Base-by-base conservation (phyloP, 2,113 vertebrate species). In the Corythoichthys haematopterus region DNA sequence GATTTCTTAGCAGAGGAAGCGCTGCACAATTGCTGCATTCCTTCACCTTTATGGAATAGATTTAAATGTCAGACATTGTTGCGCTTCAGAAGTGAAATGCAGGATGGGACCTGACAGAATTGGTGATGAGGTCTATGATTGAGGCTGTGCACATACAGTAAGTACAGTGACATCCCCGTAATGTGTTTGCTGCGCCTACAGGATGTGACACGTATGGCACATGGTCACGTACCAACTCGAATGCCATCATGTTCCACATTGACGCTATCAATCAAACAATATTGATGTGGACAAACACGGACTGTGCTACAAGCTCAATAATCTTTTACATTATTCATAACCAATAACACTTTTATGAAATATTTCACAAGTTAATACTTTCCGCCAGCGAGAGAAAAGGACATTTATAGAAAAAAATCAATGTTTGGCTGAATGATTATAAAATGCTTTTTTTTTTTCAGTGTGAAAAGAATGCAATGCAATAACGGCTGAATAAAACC, bases 241-340 rank as follows among this genome's bases (percentile, higher is more conserved):
- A 56, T 20, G 63, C 74, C 70, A 20, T 61, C 16, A 67, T 70
- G 71, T 62, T 73, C 63, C 65, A 66, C 40, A 68, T 78, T 59
- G 78, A 79, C 77, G 68, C 53, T 60, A 33, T 72, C 70, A 58
- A 68, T 69, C 35, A 28, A 77, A 67, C 80, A 69, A 66, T 68
- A 33, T 62, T 20, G 15, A 61, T 7, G n/a, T 4, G 33, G 7
- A 77, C 79, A 71, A 64, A 82, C 67, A 72, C 8, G 14, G 36
- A 70, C 78, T 70, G 64, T 64, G 71, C 68, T 38, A 71, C 69
- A 40, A 71, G 72, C 78, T 80, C 68, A 62, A 79, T 69, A 80
- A 72, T 69, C 64, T 63, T 75, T 84, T 81, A 45, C 76, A 85
- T 89, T 84, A 87, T 86, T 87, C 82, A 86, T 85, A 78, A 8